Percentiles rank a stretch among this genome's conserved stretches.
Conservation (phyloP, 2,113 vertebrate species). For the Muntiacus muntjak region DNA sequence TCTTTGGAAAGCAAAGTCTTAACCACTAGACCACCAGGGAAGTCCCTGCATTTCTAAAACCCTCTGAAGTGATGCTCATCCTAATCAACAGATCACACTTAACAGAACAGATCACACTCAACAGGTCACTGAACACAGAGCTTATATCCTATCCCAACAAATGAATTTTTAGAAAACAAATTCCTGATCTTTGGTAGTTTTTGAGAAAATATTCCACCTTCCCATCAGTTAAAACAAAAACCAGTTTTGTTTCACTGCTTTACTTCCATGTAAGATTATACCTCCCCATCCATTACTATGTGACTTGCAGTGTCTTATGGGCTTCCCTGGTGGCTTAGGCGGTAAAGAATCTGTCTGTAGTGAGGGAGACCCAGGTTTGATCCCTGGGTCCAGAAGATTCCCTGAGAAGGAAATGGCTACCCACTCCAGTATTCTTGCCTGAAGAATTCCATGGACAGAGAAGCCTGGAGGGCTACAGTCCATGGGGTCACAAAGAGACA, state of each 20-base stretch:
- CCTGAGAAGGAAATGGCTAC: neutral
- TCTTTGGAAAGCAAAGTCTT: neutral
- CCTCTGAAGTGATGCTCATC: neutral
- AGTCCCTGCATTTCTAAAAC: neutral
- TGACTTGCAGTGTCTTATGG: neutral
- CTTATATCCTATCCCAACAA: neutral
- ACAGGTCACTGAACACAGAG: neutral
- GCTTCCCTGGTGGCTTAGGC: neutral
- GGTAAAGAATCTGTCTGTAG: neutral
- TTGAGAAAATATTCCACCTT: neutral
- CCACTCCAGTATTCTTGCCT: neutral
- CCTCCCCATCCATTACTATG: neutral
- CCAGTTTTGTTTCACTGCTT: neutral
- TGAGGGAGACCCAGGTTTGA: neutral
- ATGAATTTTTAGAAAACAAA: neutral
- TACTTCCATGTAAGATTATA: neutral
- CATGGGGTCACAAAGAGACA: neutral
- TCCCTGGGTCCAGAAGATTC: neutral
- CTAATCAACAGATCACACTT: neutral
- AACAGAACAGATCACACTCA: neutral
- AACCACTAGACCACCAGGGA: neutral
- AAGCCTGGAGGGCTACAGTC: neutral
- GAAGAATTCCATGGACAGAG: neutral
- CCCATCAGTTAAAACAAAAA: neutral
- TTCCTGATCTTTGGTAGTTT: neutral